phyloP scores from a whole-genome alignment of 2,113 vertebrate species.

The Brachyistius frenatus region DNA sequence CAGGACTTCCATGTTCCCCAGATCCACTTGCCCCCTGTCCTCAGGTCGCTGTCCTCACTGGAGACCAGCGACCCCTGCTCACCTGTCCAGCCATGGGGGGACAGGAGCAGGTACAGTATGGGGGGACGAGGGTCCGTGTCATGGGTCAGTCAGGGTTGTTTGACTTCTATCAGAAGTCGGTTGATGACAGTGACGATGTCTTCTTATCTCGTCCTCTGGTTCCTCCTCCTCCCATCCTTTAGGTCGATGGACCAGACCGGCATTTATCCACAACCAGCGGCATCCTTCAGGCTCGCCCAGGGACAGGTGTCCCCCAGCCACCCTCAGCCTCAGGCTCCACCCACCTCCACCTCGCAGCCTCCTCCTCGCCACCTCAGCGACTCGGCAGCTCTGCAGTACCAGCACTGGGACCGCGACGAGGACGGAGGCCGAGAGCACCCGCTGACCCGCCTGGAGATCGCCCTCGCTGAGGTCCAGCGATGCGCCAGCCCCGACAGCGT shows the following conservation, averaged over 20 bases:
- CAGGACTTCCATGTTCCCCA: slow-evolving; percentile 32
- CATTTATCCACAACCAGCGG: slow-evolving; percentile 52
- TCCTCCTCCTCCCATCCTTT: background rate
- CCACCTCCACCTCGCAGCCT: slow-evolving; percentile 57
- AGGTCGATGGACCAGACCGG: slow-evolving; percentile 71
- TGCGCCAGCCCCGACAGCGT: slow-evolving; percentile 65
- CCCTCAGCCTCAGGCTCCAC: slow-evolving; percentile 50
- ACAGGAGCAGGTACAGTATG: slow-evolving; percentile 47
- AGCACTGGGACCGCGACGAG: slow-evolving; percentile 45
- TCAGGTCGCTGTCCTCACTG: slow-evolving; percentile 43
- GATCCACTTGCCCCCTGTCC: slow-evolving; percentile 13
- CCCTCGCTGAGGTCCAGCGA: slow-evolving; percentile 79
- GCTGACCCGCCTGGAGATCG: slow-evolving; percentile 81
- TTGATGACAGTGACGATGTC: background rate
- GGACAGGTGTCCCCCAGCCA: slow-evolving; percentile 45
- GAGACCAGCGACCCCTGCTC: slow-evolving; percentile 71
- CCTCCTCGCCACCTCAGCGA: slow-evolving; percentile 71
- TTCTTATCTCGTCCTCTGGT: background rate
- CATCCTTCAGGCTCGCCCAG: slow-evolving; percentile 52
- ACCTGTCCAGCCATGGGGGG: slow-evolving; percentile 22
- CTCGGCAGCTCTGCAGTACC: slow-evolving; percentile 51
- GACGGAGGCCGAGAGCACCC: slow-evolving; percentile 75
- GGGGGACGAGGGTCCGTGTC: background rate
- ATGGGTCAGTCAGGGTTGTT: background rate
- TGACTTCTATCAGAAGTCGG: background rate